Evolutionary conservation across 2,113 vertebrate species (phyloP), one percentile per base, ranked within the genome.

Genomic region (Colistium nudipinnis): DNA sequence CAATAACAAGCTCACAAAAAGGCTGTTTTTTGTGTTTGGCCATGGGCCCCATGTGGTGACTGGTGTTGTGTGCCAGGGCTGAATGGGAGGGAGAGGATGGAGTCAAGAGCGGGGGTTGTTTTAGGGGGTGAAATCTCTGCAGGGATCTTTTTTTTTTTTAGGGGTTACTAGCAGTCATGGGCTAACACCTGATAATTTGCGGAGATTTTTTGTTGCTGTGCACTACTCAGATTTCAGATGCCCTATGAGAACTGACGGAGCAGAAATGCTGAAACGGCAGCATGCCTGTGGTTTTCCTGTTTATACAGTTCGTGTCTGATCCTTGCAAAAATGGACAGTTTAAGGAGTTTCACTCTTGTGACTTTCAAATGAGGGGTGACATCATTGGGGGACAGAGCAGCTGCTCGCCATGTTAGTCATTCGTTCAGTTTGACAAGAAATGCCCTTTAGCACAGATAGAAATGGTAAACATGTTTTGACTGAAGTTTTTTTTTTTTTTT

Each of bases 91-190:
- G 35, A 67, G 27, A 33, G 52, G 55, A 64, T 57, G 48, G 44
- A 65, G 67, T 45, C 33, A 72, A 28, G 35, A 55, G 55, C 17
- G 20, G 62, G 67, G 64, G 27, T 47, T 69, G 53, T 39, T 41
- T 48, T 53, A 44, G 10, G 66, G 72, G 62, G 45, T 66, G 70
- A 78, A 70, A 70, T 85, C 80, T 60, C 85, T 36, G 72, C 68
- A 78, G 80, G 85, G 61, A 30, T 52, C 48, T 62, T 77, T 75
- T 52, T 48, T 62, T 77, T 75, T 35, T 9, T 7, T 13, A 54
- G 60, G 67, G 90, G 90, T 92, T 88, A 92, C 76, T 83, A 30
- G 55, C 75, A 84, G 88, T 87, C 83, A 83, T 41, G 19, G 25
- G 53, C 77, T 47, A 80, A 59, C 87, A 91, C 70, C 88, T 91